phyloP scores from a whole-genome alignment of 2,888 invertebrate genomes.

The Cantharis lateralis region DNA sequence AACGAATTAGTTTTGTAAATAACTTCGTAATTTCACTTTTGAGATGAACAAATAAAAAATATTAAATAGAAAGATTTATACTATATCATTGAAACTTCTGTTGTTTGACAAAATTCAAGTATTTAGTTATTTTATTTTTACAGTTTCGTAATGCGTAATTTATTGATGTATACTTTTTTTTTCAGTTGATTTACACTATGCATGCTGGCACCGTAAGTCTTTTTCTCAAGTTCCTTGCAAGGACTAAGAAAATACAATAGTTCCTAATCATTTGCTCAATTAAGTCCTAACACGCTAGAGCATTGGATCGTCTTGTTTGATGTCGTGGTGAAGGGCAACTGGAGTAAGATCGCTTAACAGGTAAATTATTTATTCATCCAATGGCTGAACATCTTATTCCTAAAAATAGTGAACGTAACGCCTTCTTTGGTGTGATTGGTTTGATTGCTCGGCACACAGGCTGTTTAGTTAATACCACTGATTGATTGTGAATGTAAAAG shows the following conservation, averaged over 20 bases:
- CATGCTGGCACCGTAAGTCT: neutral
- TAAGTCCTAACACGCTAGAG: neutral
- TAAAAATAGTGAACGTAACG: neutral
- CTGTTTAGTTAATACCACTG: neutral
- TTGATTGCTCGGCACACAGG: neutral
- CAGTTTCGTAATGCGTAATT: too few species aligned
- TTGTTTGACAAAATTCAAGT: too few species aligned
- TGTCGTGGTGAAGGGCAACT: neutral
- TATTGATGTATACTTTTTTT: neutral
- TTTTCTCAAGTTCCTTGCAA: neutral
- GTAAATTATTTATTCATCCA: neutral
- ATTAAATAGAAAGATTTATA: too few species aligned
- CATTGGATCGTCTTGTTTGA: neutral
- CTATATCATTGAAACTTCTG: too few species aligned
- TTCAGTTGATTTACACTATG: neutral
- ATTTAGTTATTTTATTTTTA: too few species aligned
- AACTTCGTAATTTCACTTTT: too few species aligned
- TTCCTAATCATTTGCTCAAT: neutral
- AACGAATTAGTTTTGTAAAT: too few species aligned
- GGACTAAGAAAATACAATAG: neutral
- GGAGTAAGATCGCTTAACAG: neutral
- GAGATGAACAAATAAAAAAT: too few species aligned
- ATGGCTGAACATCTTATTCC: neutral
- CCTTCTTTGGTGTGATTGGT: neutral
- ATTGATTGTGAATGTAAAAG: too few species aligned